These are phyloP conservation scores for Lycaena phlaeas DNA, from an alignment of 2,888 invertebrate genomes.

Conservation along the genomic window DNA sequence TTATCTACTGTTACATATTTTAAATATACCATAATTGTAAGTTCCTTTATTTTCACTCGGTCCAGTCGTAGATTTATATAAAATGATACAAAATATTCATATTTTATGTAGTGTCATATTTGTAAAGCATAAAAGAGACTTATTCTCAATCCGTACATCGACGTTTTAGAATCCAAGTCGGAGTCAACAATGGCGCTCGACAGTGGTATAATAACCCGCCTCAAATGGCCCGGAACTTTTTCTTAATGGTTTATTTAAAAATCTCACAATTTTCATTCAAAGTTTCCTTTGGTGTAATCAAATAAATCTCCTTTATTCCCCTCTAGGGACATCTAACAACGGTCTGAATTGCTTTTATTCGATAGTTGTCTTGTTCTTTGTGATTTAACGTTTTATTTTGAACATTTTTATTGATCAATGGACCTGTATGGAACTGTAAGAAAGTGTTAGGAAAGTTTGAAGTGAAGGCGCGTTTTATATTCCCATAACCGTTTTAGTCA, in stretches of 20 bases:
- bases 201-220: conserved; percentile 64
- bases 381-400: conserved; percentile 58
- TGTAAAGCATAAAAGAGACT: not conserved
- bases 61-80: no score
- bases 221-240: conserved; percentile 69
- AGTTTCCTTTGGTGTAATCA: conserved; percentile 49
- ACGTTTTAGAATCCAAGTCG: conserved; percentile 33
- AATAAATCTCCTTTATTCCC: conserved; percentile 64
- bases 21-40: no score
- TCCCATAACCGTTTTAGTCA: conserved; percentile 31
- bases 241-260: conserved; percentile 71
- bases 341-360: conserved; percentile 66
- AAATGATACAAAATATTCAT: no score
- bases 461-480: conserved; percentile 24
- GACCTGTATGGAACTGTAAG: no score
- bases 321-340: conserved; percentile 58
- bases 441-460: conserved; percentile 8
- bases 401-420: conserved; percentile 25
- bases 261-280: conserved; percentile 65
- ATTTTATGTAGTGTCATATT: no score
- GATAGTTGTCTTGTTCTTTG: conserved; percentile 55
- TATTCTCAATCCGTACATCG: conserved; percentile 18
- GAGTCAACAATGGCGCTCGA: conserved; percentile 58
- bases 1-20: no score
- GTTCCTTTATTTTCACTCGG: no score